Evolutionary conservation across 2,113 vertebrate genomes (phyloP).

Genomic region (Hydrochoerus hydrochaeris): DNA sequence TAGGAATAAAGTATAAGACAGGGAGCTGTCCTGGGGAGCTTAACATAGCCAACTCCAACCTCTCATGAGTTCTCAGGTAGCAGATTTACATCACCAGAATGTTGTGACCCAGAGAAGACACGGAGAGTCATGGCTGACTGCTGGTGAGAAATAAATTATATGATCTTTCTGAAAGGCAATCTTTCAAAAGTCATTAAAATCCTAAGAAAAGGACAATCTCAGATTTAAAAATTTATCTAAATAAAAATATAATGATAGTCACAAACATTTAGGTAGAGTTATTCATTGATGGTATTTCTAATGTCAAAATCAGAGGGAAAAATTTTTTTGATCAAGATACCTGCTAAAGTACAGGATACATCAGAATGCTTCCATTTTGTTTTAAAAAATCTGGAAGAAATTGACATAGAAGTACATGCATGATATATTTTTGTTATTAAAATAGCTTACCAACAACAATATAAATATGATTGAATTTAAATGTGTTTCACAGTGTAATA

Average conservation of each 20-base stretch:
- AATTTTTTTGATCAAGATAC: neutral
- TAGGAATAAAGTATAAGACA: neutral
- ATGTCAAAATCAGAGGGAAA: neutral
- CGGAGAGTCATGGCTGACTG: neutral
- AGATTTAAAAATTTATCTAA: neutral
- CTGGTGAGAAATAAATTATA: neutral
- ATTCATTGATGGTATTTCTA: neutral
- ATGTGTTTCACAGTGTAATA: neutral
- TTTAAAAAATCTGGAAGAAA: neutral
- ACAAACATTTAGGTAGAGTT: neutral
- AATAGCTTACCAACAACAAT: neutral
- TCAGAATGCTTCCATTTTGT: neutral
- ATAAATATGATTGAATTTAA: conserved; percentile 20
- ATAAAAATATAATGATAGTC: neutral
- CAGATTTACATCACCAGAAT: neutral
- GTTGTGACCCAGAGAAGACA: neutral
- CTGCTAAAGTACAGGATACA: neutral
- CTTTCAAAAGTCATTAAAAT: conserved; percentile 1
- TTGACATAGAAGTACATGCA: neutral
- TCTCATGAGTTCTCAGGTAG: neutral
- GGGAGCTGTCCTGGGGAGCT: neutral
- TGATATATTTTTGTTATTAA: neutral
- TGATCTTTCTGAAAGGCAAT: neutral
- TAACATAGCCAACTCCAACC: neutral
- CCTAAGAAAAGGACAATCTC: neutral